These are phyloP conservation scores for Triplophysa yarkandensis DNA, from an alignment of 2,797 vertebrate genomes.

Conservation along the genomic window DNA sequence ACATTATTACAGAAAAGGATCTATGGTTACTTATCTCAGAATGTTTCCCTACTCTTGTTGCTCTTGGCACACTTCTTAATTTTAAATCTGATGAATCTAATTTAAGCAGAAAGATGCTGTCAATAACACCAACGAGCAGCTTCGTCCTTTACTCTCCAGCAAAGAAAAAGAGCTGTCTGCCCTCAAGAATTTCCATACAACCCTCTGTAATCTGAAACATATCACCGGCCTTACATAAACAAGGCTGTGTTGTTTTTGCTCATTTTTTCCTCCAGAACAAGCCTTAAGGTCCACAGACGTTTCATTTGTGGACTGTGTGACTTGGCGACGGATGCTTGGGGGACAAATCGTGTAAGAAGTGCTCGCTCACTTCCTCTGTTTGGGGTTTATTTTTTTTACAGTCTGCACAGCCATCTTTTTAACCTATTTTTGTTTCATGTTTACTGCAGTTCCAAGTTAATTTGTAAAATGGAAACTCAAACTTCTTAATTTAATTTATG, in stretches of 20 bases:
- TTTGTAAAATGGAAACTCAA: constrained; percentile 5
- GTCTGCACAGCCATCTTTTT: constrained; percentile 32
- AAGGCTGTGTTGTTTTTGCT: constrained; percentile 76
- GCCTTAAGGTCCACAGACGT: constrained; percentile 72
- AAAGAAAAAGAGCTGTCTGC: constrained; percentile 82
- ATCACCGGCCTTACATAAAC: constrained; percentile 89
- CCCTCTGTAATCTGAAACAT: constrained; percentile 93
- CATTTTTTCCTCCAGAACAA: constrained; percentile 80
- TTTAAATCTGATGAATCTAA: constrained; percentile 50
- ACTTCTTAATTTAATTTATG: not conserved
- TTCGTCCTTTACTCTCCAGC: constrained; percentile 60
- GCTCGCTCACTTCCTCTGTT: constrained; percentile 13
- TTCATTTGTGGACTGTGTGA: constrained; percentile 76
- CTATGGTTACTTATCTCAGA: no score
- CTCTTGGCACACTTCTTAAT: not conserved
- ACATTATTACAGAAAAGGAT: not conserved
- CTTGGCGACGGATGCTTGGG: constrained; percentile 67
- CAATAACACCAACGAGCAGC: constrained; percentile 40
- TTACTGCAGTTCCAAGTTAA: not conserved
- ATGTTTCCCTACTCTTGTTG: constrained; percentile 9
- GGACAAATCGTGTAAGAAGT: constrained; percentile 34
- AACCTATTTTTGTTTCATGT: constrained; percentile 14
- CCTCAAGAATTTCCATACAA: constrained; percentile 94
- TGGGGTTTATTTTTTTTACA: constrained; percentile 49
- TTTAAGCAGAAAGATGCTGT: constrained; percentile 64